Conservation (phyloP, 2,113 vertebrate species). For the Acrocephalus arundinaceus region DNA sequence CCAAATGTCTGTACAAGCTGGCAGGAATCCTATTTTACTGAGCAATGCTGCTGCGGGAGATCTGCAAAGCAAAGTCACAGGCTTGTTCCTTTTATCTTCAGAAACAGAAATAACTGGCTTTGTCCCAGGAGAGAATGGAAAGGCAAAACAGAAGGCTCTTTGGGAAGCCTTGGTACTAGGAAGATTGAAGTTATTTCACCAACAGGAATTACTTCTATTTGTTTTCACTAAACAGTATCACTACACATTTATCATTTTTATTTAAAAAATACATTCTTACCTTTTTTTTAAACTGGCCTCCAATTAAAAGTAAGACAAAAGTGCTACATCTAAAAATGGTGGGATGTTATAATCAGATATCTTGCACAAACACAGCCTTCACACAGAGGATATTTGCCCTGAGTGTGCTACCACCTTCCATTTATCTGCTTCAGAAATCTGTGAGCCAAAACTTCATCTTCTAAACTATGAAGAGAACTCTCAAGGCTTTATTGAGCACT, state of each 20-base stretch:
- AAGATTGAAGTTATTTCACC: neutral
- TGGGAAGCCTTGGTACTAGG: neutral
- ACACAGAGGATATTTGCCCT: neutral
- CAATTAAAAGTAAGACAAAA: neutral
- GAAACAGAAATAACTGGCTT: neutral
- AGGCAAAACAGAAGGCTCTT: neutral
- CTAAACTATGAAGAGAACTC: neutral
- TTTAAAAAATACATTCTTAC: neutral
- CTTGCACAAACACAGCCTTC: neutral
- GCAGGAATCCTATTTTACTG: neutral
- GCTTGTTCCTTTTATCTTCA: neutral
- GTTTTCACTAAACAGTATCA: neutral
- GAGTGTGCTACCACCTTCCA: neutral
- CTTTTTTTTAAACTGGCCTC: neutral
- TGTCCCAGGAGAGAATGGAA: neutral
- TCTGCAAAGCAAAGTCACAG: neutral
- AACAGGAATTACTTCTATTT: neutral
- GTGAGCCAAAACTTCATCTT: neutral
- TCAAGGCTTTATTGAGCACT: neutral
- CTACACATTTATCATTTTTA: neutral
- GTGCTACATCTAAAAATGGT: neutral
- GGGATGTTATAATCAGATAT: neutral
- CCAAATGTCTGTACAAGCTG: neutral
- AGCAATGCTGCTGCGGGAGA: neutral
- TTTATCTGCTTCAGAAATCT: neutral